Evolutionary conservation across 2,113 vertebrate genomes (phyloP).

Genomic region (Phylloscopus whistleri): DNA sequence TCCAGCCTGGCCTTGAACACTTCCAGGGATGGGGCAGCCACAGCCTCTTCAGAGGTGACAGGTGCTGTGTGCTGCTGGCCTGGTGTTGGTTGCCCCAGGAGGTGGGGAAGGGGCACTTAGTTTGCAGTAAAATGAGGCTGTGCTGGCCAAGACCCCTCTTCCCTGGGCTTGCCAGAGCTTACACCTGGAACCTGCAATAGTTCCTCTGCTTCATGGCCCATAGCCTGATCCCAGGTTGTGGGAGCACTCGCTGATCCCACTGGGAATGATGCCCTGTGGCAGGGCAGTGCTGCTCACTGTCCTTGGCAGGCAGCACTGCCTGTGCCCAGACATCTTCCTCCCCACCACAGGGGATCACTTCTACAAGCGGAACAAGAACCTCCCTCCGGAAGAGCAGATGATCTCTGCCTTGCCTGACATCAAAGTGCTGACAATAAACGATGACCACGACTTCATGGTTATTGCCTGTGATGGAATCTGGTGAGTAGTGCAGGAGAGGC

Average conservation of each 20-base stretch:
- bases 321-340: not conserved
- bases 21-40: not conserved
- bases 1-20: not conserved
- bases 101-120: not conserved
- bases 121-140: not conserved
- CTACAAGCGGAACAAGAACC: constrained; percentile 94
- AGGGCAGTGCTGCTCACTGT: not conserved
- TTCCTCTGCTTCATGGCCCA: not conserved
- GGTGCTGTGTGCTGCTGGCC: not conserved
- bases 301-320: not conserved
- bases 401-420: constrained; percentile 95
- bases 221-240: not conserved
- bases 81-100: not conserved
- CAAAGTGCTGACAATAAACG: constrained; percentile 91
- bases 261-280: not conserved
- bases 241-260: not conserved
- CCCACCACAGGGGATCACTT: constrained; percentile 89
- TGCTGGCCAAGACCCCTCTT: not conserved
- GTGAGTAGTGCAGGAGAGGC: constrained; percentile 63
- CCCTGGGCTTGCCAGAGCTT: not conserved
- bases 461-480: constrained; percentile 98
- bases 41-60: not conserved
- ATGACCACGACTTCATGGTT: constrained; percentile 97
- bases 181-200: not conserved
- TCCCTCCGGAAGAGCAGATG: constrained; percentile 97